Base-by-base conservation (phyloP, 2,797 vertebrate genomes). In the Chelidonichthys spinosus region DNA sequence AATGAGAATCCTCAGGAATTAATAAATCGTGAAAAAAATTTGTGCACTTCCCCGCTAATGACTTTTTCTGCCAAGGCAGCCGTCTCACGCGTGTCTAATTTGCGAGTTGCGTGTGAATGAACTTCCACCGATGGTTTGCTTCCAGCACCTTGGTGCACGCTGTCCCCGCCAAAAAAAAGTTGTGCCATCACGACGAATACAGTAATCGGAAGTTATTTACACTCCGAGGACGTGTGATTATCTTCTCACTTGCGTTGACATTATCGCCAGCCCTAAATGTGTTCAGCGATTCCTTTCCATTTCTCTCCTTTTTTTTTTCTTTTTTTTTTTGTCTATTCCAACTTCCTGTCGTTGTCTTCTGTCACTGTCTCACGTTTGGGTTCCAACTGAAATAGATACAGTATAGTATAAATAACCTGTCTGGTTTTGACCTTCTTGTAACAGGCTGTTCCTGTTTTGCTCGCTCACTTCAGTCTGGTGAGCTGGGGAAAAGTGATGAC, bases 131-230 rank as follows among this genome's bases (percentile, higher is more conserved):
- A 68, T 55, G 25, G 54, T 9, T 77, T 65, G 46, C 54, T 63
- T 40, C 46, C 55, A 76, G 33, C 78, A 75, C 74, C 65, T 75
- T 56, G 25, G 42, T 4, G 33, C 14, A 60, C 17, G 68, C 76
- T 83, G 67, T 74, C 69, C 69, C 60, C 37, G 46, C 82, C 25
- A 25, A 25, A 25, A 25, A 25, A 81, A 78, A 79, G 62, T 86
- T 76, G 76, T 40, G 55, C 36, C 17, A 52, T 90, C 67, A 63
- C 79, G 39, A 66, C 17, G 5, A 86, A 84, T 74, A 8, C 69
- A 68, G 82, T 81, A 74, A 91, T 82, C 68, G 70, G 59, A 52
- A 53, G 69, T 89, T 49, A 84, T 88, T 90, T 82, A 64, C 79
- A 80, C 87, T 68, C 42, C 11, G 25, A 68, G 33, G 63, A 54